phyloP scores from a whole-genome alignment of 2,113 vertebrate genomes.

The Ptilonorhynchus violaceus region DNA sequence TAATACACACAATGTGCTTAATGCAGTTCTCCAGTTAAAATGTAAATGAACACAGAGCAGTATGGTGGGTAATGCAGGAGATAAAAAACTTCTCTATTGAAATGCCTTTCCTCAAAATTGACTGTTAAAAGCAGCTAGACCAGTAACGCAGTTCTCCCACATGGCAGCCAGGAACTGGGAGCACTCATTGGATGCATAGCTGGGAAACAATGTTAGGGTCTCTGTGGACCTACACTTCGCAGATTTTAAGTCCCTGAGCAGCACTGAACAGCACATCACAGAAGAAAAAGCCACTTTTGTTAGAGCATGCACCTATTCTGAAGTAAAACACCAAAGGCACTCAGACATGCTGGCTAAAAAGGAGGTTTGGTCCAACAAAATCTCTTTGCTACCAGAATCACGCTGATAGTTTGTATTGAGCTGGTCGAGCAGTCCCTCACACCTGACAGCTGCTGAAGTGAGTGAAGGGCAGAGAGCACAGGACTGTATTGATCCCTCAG shows the following conservation, averaged over 20 bases:
- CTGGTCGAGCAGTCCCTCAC: neutral
- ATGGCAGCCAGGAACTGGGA: neutral
- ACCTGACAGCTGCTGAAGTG: neutral
- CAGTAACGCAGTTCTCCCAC: neutral
- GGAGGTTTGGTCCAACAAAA: neutral
- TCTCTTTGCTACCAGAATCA: neutral
- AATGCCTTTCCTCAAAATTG: fast-evolving
- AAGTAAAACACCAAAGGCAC: neutral
- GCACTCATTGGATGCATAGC: neutral
- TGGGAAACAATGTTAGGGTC: neutral
- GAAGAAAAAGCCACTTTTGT: neutral
- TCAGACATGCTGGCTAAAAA: neutral
- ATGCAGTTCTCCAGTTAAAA: neutral
- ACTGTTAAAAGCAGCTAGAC: neutral
- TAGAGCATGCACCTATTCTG: neutral
- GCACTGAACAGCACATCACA: neutral
- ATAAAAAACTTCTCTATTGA: neutral
- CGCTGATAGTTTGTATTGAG: neutral
- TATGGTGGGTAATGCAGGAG: neutral
- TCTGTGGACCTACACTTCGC: neutral
- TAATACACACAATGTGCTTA: neutral
- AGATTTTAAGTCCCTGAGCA: neutral
- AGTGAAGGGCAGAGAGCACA: neutral
- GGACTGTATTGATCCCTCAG: neutral
- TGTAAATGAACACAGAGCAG: neutral